Percentiles rank a stretch among this genome's conserved stretches.
Conservation (phyloP, 2,888 invertebrate species). For the Rhaphigaster nebulosa region DNA sequence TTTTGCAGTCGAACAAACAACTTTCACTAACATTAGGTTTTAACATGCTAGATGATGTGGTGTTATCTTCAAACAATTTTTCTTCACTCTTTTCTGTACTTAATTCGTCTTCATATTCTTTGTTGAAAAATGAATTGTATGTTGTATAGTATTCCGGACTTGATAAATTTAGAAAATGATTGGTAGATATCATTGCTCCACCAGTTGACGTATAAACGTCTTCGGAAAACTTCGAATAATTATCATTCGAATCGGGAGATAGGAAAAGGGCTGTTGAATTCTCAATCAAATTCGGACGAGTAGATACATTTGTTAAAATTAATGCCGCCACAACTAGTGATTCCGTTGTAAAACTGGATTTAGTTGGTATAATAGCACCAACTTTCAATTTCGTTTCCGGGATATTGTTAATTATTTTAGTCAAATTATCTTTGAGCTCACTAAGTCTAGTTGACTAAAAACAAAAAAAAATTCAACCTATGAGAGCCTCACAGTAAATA, state of each 20-base stretch:
- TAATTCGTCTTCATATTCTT: neutral
- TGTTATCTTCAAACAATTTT: neutral
- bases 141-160: too few relatives aligned
- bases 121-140: neutral
- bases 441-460: slow-evolving; percentile 1
- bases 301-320: neutral
- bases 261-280: neutral
- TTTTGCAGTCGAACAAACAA: neutral
- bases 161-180: neutral
- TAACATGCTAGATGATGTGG: neutral
- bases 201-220: neutral
- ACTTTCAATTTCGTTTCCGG: neutral
- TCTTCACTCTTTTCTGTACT: neutral
- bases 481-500: neutral
- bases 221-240: neutral
- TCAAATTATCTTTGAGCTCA: neutral
- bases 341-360: neutral
- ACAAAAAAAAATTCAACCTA: neutral
- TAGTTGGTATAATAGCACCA: neutral
- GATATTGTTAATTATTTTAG: neutral
- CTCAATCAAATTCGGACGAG: neutral
- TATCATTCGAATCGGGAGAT: neutral
- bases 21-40: neutral
- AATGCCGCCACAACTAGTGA: neutral
- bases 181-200: neutral